These are phyloP conservation scores for Canis aureus DNA, from an alignment of 2,113 vertebrate genomes.

Conservation along the genomic window DNA sequence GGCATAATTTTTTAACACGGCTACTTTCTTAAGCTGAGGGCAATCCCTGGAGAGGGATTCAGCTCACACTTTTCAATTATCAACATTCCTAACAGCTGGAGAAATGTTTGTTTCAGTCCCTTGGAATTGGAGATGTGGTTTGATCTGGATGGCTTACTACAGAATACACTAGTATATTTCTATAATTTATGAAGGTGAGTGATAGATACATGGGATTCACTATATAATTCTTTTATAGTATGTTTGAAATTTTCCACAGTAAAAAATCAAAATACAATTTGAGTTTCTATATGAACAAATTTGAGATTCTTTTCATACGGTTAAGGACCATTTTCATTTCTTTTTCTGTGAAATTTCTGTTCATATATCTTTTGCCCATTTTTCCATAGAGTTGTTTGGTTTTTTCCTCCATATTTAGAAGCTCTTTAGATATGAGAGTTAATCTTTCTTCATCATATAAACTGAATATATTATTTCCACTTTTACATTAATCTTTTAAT, in stretches of 20 bases:
- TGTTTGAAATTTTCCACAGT: neutral
- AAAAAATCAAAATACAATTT: neutral
- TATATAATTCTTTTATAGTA: neutral
- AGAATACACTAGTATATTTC: neutral
- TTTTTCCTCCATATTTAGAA: neutral
- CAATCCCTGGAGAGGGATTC: neutral
- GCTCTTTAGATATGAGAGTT: neutral
- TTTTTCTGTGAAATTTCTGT: neutral
- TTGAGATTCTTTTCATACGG: neutral
- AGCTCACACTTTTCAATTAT: neutral
- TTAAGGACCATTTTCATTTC: neutral
- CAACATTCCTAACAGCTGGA: neutral
- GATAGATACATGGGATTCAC: neutral
- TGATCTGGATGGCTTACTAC: neutral
- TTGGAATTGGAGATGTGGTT: neutral
- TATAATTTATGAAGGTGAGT: neutral
- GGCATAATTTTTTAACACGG: neutral
- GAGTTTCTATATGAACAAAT: neutral
- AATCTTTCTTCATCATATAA: neutral
- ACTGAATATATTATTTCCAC: conserved; percentile 8
- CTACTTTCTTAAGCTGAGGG: neutral
- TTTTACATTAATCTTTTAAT: neutral
- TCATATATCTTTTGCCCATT: neutral
- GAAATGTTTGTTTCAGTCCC: neutral
- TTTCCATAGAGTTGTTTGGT: neutral